Evolutionary conservation across 2,113 vertebrate genomes (phyloP), one percentile per base, ranked within the genome.

Genomic region (Ciconia maguari): DNA sequence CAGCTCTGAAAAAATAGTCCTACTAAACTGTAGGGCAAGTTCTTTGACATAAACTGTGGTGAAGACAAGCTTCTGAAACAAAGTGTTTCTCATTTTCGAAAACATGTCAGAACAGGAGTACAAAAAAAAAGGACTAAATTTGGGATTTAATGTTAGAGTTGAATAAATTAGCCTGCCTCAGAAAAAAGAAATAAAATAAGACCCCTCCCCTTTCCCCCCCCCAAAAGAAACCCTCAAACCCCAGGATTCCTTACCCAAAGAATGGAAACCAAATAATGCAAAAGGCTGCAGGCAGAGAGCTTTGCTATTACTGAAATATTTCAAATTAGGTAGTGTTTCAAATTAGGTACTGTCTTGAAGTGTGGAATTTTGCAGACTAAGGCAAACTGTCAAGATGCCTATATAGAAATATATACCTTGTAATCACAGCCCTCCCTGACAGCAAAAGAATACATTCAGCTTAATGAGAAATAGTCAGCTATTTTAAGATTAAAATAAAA

Each of bases 401-500:
- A 7, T 55, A 51, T 6, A 1, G 65, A 92, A 80, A 90, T 91
- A 72, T 64, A 92, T 71, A 82, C 41, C 21, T 81, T 87, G 68
- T 41, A 94, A 96, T 93, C 82, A 90, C 42, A 88, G 26, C 1
- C 8, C n/a, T 81, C 41, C 91, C 71, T 66, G 21, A n/a, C 48
- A 90, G 32, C 32, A 93, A 54, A 24, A 89, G 25, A 89, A 78
- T n/a, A 34, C 6, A 44, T 89, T 80, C 80, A 81, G 36, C 2
- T 19, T 70, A 89, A 68, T 84, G 18, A 78, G 68, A 87, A 92
- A 79, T 10, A 92, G 79, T 83, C 88, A 92, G 55, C 76, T 92
- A 17, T 83, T 96, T 88, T 86, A 83, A 90, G 71, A 91, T 90
- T 77, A 83, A 90, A 78, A 16, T 52, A 30, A 87, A 94, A 93